Evolutionary conservation across 2,888 invertebrate genomes (phyloP), one percentile per base, ranked within the genome.

Genomic region (Morpho deidamia): DNA sequence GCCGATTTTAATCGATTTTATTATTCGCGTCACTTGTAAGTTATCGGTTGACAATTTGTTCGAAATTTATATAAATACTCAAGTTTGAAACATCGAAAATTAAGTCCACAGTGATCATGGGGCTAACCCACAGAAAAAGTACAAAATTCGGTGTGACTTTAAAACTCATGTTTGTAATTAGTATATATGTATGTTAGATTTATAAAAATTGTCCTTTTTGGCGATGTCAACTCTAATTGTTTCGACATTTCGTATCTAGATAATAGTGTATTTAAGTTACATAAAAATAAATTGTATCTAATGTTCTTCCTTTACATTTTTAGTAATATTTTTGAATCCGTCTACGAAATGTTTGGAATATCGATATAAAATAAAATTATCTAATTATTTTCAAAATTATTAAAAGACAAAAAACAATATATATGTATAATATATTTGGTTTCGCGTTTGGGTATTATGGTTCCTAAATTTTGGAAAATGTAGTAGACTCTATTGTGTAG

Each of bases 391-490:
- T 87, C 87, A 85, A 87, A 89, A 88, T 86, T 86, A 78, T 74
- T 82, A 85, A 80, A 80, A 77, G 44, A 77, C 70, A 74, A 74
- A 73, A 73, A 56, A 72, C 65, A 69, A 64, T 64, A 83, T 83
- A 78, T 79, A 83, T 80, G 74, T 83, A 84, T 78, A 76, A 81
- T 74, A 74, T 81, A 72, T 86, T 88, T 69, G 81, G 85, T 87
- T 88, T 79, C 86, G 84, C 82, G 82, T 89, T 88, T 86, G 87
- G 89, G 89, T 89, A 88, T 89, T 89, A 88, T 86, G 88, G 89
- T 89, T 89, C 89, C 89, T 89, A 89, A 89, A 88, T 89, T 88
- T 87, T 89, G 87, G 85, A 89, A 88, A 89, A 86, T 88, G 86
- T 88, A 89, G 88, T 87, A 87, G 85, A 85, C 82, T 87, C 86